These are phyloP conservation scores for Pimephales promelas DNA, from an alignment of 2,113 vertebrate genomes.

Conservation along the genomic window DNA sequence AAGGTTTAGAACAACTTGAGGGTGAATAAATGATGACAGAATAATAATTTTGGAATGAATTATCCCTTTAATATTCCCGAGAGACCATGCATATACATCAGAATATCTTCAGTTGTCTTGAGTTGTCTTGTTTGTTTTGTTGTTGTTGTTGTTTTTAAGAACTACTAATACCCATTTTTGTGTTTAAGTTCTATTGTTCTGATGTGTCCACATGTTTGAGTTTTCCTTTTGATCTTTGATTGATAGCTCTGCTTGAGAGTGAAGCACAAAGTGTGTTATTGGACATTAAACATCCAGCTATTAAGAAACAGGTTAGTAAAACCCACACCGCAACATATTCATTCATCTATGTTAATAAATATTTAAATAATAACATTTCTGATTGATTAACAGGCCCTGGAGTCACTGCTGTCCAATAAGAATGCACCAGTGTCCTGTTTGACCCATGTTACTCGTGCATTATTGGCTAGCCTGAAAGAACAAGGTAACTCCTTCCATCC, in stretches of 20 bases:
- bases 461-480: constrained; percentile 82
- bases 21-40: too few species aligned
- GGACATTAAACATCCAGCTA: constrained; percentile 94
- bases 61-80: constrained; percentile 6
- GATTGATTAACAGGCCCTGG: constrained; percentile 82
- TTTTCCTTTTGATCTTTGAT: constrained; percentile 31
- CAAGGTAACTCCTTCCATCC: constrained; percentile 78
- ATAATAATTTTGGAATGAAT: too few species aligned
- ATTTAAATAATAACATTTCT: not conserved
- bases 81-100: not conserved
- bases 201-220: not conserved
- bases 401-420: constrained; percentile 86
- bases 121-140: too few species aligned
- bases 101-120: too few species aligned
- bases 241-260: constrained; percentile 83
- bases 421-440: constrained; percentile 85
- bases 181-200: not conserved
- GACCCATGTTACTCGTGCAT: constrained; percentile 79
- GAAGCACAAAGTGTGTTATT: constrained; percentile 87
- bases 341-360: not conserved
- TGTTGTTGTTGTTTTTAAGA: not conserved
- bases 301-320: constrained; percentile 88
- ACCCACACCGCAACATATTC: not conserved
- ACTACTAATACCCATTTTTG: not conserved
- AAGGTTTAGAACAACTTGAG: too few species aligned